These are phyloP conservation scores for Podarcis lilfordi DNA, from an alignment of 2,797 vertebrate genomes.

Conservation along the genomic window DNA sequence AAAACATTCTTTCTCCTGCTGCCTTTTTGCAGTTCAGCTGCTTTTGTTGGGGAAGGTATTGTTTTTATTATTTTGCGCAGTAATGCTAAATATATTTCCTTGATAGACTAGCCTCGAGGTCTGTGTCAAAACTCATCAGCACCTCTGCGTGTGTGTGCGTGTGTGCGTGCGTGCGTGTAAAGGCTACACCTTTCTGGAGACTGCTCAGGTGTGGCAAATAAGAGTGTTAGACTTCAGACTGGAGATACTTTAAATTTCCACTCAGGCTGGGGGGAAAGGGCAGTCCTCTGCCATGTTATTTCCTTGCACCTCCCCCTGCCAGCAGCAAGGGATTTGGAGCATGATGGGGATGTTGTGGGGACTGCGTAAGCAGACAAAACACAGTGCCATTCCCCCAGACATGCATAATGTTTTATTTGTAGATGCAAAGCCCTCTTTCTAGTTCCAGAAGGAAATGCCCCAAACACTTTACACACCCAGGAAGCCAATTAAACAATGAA, in stretches of 20 bases:
- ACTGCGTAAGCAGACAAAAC: too few relatives aligned
- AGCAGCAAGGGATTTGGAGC: too few relatives aligned
- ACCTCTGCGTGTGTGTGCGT: background rate
- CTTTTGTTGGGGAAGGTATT: slow-evolving; percentile 41
- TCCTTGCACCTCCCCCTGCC: too few relatives aligned
- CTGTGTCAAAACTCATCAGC: background rate
- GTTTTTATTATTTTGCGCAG: background rate
- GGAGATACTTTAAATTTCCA: background rate
- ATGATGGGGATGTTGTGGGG: too few relatives aligned
- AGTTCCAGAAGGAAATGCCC: too few relatives aligned
- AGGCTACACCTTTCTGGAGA: background rate
- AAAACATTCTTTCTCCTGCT: slow-evolving; percentile 60
- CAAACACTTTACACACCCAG: too few relatives aligned
- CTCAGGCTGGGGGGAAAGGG: background rate
- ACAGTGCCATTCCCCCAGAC: too few relatives aligned
- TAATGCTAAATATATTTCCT: background rate
- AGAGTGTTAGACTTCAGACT: background rate
- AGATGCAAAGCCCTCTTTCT: too few relatives aligned
- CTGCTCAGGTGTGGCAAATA: background rate
- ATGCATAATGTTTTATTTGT: too few relatives aligned
- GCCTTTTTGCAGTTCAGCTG: slow-evolving; percentile 47
- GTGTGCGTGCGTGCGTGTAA: background rate
- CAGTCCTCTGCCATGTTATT: too few relatives aligned
- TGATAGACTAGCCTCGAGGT: background rate
- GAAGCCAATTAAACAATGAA: too few relatives aligned